A percentile compares a stretch with the other conserved stretches of the same genome.
Conservation (phyloP, 64 coral and sea anemone species). For the Pocillopora verrucosa region DNA sequence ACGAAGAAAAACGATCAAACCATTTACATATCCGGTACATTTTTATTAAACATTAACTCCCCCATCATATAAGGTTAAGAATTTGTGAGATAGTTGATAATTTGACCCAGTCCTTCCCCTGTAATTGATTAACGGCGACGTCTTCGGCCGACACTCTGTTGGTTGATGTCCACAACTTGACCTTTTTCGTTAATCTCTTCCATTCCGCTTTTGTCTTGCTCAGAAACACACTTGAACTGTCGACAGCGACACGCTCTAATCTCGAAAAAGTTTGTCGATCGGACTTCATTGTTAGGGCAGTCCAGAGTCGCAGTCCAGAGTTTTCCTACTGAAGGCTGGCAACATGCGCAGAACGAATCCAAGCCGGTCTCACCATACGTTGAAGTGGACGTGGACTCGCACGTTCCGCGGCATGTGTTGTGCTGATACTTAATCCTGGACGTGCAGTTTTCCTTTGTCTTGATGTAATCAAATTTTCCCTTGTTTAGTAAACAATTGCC, state of each 20-base stretch:
- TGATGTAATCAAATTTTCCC: neutral
- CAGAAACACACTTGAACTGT: too few relatives aligned
- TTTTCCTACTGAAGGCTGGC: neutral
- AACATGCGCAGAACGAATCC: constrained; percentile 1
- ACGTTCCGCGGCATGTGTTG: neutral
- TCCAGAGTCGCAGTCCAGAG: neutral
- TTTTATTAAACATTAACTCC: too few relatives aligned
- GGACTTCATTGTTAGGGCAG: too few relatives aligned
- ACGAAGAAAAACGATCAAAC: too few relatives aligned
- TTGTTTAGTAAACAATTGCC: neutral
- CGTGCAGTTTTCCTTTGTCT: neutral
- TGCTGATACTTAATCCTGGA: neutral
- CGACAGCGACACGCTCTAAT: too few relatives aligned
- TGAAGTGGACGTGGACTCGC: neutral
- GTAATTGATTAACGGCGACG: constrained; percentile 13
- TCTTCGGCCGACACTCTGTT: neutral
- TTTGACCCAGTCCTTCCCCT: neutral
- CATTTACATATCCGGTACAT: too few relatives aligned
- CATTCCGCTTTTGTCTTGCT: neutral
- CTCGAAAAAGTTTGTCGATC: too few relatives aligned
- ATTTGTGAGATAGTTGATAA: neutral
- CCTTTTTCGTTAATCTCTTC: neutral
- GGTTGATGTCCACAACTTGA: neutral
- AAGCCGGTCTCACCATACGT: constrained; percentile 10
- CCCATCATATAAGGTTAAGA: too few relatives aligned